Percentiles rank a stretch among this genome's conserved stretches.
These are phyloP conservation scores for Strigamia crassipes DNA, from an alignment of 2,888 invertebrate species.

Conservation along the genomic window DNA sequence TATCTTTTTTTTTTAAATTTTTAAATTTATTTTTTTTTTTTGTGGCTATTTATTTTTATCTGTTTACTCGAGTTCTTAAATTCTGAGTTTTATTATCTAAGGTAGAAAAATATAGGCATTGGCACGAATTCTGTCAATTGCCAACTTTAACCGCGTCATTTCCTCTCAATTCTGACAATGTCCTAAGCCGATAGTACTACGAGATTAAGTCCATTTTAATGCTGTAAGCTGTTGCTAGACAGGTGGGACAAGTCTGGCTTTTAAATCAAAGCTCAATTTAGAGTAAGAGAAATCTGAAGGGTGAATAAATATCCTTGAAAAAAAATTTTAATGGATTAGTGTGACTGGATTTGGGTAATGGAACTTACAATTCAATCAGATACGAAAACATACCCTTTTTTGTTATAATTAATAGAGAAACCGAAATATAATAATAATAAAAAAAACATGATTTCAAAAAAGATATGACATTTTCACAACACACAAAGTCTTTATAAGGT, in stretches of 20 bases:
- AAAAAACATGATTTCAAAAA: not conserved
- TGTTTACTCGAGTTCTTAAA: not conserved
- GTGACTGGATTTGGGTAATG: not conserved
- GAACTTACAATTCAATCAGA: not conserved
- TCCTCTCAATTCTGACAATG: constrained; percentile 40
- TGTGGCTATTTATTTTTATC: not conserved
- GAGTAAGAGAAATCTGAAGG: not conserved
- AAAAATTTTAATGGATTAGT: not conserved
- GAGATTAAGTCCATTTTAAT: constrained; percentile 42
- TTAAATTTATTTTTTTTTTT: not conserved
- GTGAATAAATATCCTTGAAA: not conserved
- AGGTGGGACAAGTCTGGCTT: constrained; percentile 38
- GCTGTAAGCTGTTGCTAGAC: constrained; percentile 33
- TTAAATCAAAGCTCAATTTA: constrained; percentile 36
- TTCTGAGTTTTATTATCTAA: not conserved
- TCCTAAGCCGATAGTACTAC: constrained; percentile 35
- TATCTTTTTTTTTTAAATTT: not conserved
- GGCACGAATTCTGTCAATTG: constrained; percentile 38
- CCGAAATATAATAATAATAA: not conserved
- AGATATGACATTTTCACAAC: not conserved
- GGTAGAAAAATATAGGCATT: constrained; percentile 15
- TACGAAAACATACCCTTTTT: not conserved
- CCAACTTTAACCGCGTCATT: constrained; percentile 39
- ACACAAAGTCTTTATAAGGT: constrained; percentile 17
- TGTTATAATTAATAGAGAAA: constrained; percentile 15